Percentiles rank a stretch among this genome's conserved stretches.
phyloP scores from a whole-genome alignment of 2,888 invertebrate species.

The Bombyx huttoni region DNA sequence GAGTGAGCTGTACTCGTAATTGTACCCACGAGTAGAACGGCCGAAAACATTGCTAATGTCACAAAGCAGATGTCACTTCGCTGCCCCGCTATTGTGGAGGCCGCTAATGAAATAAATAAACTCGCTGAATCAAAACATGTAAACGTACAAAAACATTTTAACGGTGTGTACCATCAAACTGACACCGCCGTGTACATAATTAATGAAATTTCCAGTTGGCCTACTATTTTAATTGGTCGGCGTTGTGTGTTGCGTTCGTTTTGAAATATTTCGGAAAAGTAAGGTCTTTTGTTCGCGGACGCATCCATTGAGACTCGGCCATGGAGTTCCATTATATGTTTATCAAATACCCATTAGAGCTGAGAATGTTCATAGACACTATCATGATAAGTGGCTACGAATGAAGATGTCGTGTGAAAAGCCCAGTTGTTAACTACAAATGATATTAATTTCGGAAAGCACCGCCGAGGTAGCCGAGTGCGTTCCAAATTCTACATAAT shows the following conservation, averaged over 20 bases:
- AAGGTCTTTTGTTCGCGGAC: conserved; percentile 56
- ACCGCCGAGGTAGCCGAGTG: conserved; percentile 40
- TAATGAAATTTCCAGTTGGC: conserved; percentile 68
- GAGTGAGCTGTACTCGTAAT: conserved; percentile 10
- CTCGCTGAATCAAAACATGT: conserved; percentile 31
- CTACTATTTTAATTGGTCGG: conserved; percentile 65
- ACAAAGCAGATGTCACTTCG: conserved; percentile 6
- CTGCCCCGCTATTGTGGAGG: conserved; percentile 1
- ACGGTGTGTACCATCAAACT: conserved; percentile 47
- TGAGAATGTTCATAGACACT: conserved; percentile 35
- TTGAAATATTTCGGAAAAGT: conserved; percentile 64
- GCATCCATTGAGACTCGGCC: conserved; percentile 38
- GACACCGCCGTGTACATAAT: conserved; percentile 54
- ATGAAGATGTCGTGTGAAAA: conserved; percentile 69
- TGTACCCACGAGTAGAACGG: neutral
- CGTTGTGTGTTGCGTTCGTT: conserved; percentile 61
- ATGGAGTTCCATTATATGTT: conserved; percentile 55
- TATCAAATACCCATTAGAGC: conserved; percentile 64
- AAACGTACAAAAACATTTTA: conserved; percentile 49
- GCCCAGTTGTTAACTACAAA: conserved; percentile 43
- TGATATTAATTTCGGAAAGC: conserved; percentile 57
- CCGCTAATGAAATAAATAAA: conserved; percentile 5
- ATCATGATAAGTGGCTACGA: conserved; percentile 30
- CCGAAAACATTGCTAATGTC: neutral
- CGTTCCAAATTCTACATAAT: conserved; percentile 46